Evolutionary conservation across 2,797 vertebrate genomes (phyloP).

Genomic region (Anguilla megastoma): DNA sequence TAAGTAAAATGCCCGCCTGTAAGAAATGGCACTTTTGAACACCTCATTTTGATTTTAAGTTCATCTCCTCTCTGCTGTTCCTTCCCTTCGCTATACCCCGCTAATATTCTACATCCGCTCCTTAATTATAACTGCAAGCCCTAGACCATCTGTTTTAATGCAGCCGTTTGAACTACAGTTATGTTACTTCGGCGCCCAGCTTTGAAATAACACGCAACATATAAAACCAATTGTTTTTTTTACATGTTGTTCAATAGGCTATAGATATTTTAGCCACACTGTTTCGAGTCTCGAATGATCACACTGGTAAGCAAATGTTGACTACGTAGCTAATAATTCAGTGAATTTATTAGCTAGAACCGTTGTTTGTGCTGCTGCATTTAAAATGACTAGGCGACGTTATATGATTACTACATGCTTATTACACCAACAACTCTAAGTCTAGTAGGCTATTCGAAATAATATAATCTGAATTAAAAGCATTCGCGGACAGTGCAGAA

Average conservation of each 20-base stretch:
- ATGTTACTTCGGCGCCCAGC: slow-evolving; percentile 32
- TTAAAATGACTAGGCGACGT: neutral
- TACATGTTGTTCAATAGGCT: slow-evolving; percentile 23
- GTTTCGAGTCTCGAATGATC: slow-evolving; percentile 2
- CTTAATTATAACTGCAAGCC: slow-evolving; percentile 59
- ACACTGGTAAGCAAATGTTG: neutral
- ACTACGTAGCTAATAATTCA: neutral
- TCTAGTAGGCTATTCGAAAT: neutral
- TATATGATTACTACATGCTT: neutral
- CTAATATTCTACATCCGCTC: slow-evolving; percentile 66
- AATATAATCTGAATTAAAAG: neutral
- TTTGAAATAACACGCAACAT: slow-evolving; percentile 34
- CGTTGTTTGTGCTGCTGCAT: neutral
- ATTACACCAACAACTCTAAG: neutral
- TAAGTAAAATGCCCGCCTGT: slow-evolving; percentile 50
- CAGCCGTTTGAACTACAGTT: slow-evolving; percentile 45
- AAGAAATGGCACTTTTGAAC: slow-evolving; percentile 50
- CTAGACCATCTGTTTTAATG: slow-evolving; percentile 61
- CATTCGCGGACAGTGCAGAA: neutral
- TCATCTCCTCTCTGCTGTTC: slow-evolving; percentile 48
- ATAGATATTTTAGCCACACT: neutral
- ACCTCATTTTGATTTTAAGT: slow-evolving; percentile 56
- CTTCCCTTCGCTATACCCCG: slow-evolving; percentile 51
- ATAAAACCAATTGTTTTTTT: slow-evolving; percentile 31
- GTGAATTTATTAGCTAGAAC: neutral